A percentile compares a stretch with the other conserved stretches of the same genome.
phyloP scores from a whole-genome alignment of 2,113 vertebrate genomes.

The Pollachius pollachius region DNA sequence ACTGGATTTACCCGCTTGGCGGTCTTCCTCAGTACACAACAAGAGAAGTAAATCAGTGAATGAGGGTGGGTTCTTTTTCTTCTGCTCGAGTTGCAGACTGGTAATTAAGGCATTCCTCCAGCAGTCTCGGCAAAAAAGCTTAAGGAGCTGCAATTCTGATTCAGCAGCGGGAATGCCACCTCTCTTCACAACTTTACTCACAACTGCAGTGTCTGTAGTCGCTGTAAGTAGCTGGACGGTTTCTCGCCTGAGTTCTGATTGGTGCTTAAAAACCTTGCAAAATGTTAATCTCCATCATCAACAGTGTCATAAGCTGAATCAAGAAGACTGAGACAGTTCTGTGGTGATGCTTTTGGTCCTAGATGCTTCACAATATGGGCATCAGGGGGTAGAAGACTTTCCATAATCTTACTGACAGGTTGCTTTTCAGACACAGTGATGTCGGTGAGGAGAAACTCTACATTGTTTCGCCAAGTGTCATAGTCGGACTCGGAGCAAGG shows the following conservation, averaged over 20 bases:
- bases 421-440: slow-evolving; percentile 12
- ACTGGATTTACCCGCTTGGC: slow-evolving; percentile 7
- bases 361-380: neutral
- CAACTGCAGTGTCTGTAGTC: neutral
- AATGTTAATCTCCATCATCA: neutral
- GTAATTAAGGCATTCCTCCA: neutral
- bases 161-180: neutral
- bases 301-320: slow-evolving; percentile 1
- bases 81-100: slow-evolving; percentile 11
- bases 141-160: neutral
- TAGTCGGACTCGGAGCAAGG: slow-evolving; percentile 9
- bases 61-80: neutral
- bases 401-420: neutral
- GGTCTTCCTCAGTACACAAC: slow-evolving; percentile 17
- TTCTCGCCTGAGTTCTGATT: neutral
- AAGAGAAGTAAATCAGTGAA: slow-evolving; percentile 17
- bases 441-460: slow-evolving; percentile 12
- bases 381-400: neutral
- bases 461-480: slow-evolving; percentile 21
- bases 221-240: neutral
- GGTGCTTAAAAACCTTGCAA: neutral
- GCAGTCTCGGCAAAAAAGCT: neutral
- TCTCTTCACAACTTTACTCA: slow-evolving; percentile 2
- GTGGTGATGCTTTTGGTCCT: neutral
- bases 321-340: neutral